These are phyloP conservation scores for Agrochola lychnidis DNA, from an alignment of 2,888 invertebrate species.

Conservation along the genomic window DNA sequence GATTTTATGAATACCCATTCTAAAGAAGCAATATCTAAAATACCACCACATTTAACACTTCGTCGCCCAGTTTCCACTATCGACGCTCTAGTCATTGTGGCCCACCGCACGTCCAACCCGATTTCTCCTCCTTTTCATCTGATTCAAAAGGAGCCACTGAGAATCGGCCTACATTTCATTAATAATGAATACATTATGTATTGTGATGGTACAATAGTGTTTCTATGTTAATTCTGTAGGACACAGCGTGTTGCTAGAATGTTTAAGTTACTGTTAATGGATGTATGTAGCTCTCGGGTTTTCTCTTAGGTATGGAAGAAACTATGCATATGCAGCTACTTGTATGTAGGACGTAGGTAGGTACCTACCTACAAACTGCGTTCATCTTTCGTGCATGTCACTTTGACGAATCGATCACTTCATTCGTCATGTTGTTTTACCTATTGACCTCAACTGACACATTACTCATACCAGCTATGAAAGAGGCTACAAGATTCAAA, in stretches of 20 bases:
- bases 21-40: background rate
- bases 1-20: background rate
- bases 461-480: background rate
- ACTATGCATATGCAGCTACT: background rate
- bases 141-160: constrained; percentile 65
- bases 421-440: background rate
- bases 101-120: constrained; percentile 66
- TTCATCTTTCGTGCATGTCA: background rate
- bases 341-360: background rate
- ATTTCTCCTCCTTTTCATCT: constrained; percentile 72
- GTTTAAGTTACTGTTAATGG: constrained; percentile 39
- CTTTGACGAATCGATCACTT: constrained; percentile 26
- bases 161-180: constrained; percentile 66
- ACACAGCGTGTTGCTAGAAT: constrained; percentile 50
- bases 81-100: constrained; percentile 49
- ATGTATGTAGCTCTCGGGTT: constrained; percentile 46
- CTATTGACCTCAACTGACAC: constrained; percentile 12
- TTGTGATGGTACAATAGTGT: constrained; percentile 57
- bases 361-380: background rate
- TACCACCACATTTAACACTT: constrained; percentile 12
- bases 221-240: constrained; percentile 62
- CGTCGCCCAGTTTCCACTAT: constrained; percentile 2
- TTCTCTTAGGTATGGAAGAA: constrained; percentile 36
- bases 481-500: background rate
- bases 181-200: constrained; percentile 66